Conservation (phyloP, 2,888 invertebrate species). For the Vandiemenella viatica region DNA sequence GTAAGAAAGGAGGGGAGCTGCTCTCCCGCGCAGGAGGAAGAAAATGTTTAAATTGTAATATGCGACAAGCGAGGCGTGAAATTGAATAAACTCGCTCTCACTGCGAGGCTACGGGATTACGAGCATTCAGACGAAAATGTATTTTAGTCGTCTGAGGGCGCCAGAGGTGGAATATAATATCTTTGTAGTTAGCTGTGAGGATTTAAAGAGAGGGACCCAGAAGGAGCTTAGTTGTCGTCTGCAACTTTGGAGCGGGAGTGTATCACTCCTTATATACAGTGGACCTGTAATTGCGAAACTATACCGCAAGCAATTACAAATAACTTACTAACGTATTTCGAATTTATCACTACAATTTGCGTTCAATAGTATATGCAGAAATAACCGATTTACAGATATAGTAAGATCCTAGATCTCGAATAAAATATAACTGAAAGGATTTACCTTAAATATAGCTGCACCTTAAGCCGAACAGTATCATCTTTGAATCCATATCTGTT, state of each 20-base stretch:
- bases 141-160: conserved; percentile 3
- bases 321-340: not conserved
- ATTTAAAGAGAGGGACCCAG: conserved; percentile 2
- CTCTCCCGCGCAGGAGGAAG: conserved; percentile 9
- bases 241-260: too few species aligned
- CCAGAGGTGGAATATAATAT: conserved; percentile 10
- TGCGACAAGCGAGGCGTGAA: conserved; percentile 26
- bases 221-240: too few species aligned
- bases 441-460: too few species aligned
- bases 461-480: too few species aligned
- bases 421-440: too few species aligned
- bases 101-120: conserved; percentile 1
- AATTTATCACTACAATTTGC: too few species aligned
- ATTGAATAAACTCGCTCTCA: conserved; percentile 24
- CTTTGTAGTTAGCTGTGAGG: conserved; percentile 13
- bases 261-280: too few species aligned
- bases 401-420: too few species aligned
- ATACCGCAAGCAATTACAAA: not conserved
- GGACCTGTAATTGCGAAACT: too few species aligned
- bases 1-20: not conserved
- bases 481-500: too few species aligned
- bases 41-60: conserved; percentile 23
- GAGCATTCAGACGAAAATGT: conserved; percentile 11
- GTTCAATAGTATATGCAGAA: too few species aligned
- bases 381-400: too few species aligned